Evolutionary conservation across 2,113 vertebrate genomes (phyloP).

Genomic region (Rhinopomastus cyanomelas): DNA sequence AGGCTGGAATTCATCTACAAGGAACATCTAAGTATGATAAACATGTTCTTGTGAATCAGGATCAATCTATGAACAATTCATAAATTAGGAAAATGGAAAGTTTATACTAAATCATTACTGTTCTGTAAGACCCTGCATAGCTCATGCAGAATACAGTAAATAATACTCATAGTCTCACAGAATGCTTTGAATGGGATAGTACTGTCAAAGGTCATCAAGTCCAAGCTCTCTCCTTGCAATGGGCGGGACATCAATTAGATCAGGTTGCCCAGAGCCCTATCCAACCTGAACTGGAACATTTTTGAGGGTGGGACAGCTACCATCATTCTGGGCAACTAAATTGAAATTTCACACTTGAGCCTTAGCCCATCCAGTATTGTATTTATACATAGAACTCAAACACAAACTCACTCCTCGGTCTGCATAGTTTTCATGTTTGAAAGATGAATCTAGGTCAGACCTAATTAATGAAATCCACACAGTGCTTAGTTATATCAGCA

Average conservation of each 20-base stretch:
- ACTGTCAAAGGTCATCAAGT: too few species aligned
- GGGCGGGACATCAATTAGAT: too few species aligned
- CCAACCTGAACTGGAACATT: too few species aligned
- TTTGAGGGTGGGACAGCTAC: too few species aligned
- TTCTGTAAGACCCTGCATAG: too few species aligned
- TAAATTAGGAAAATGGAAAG: neutral
- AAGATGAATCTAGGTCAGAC: neutral
- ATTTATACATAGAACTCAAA: neutral
- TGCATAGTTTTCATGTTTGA: neutral
- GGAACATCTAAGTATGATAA: neutral
- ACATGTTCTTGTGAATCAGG: neutral
- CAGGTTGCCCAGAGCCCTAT: too few species aligned
- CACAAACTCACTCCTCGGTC: neutral
- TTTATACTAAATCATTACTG: neutral
- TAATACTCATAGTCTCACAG: neutral
- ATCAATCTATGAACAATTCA: neutral
- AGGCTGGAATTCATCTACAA: neutral
- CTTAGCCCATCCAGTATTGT: neutral
- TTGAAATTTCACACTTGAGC: neutral
- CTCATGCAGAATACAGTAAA: neutral
- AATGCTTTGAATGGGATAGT: too few species aligned
- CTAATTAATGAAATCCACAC: neutral
- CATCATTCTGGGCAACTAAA: neutral
- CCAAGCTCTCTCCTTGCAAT: too few species aligned
- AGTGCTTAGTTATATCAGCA: neutral